These are phyloP conservation scores for Pseudorasbora parva DNA, from an alignment of 2,113 vertebrate species.

Conservation along the genomic window DNA sequence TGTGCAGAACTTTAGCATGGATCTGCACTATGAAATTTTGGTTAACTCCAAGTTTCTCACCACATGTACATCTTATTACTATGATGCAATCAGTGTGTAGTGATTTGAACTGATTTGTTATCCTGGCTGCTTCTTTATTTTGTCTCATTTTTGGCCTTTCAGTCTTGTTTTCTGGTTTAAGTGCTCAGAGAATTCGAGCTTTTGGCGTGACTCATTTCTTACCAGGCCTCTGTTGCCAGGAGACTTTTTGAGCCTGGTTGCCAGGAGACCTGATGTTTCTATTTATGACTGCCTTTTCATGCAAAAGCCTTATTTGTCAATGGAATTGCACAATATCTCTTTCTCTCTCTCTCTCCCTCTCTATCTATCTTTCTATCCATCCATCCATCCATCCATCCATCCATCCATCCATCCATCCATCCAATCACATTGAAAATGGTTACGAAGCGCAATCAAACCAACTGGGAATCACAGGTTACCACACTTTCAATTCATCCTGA, in stretches of 20 bases:
- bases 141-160: not conserved
- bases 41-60: not conserved
- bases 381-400: too few species aligned
- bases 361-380: too few species aligned
- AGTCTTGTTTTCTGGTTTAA: not conserved
- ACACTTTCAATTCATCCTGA: too few species aligned
- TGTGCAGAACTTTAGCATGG: not conserved
- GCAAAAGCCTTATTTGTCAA: conserved; percentile 59
- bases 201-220: conserved; percentile 34
- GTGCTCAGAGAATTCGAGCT: conserved; percentile 33
- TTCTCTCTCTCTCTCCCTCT: not conserved
- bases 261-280: conserved; percentile 44
- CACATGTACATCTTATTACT: not conserved
- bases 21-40: not conserved
- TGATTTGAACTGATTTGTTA: not conserved
- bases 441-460: too few species aligned
- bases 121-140: not conserved
- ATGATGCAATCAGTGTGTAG: not conserved
- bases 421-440: too few species aligned
- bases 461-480: too few species aligned
- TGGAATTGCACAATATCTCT: conserved; percentile 45
- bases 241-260: conserved; percentile 48
- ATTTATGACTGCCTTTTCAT: conserved; percentile 48
- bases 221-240: conserved; percentile 38
- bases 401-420: too few species aligned